Percentiles rank a stretch among this genome's conserved stretches.
Evolutionary conservation across 2,113 vertebrate species (phyloP).

Genomic region (Lepisosteus oculatus): DNA sequence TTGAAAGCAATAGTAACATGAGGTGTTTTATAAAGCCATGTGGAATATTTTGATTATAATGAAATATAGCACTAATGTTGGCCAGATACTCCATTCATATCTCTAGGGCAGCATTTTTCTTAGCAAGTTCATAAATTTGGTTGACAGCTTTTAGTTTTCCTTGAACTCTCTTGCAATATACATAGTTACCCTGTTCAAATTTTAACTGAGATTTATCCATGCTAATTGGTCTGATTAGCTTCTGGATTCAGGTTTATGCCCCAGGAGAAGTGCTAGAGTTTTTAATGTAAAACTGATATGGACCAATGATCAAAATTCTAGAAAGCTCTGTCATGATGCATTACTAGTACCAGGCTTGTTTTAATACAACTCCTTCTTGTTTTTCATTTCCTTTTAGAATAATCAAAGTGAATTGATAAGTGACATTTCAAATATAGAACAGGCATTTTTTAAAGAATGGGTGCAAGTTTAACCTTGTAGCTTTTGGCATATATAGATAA

Average conservation of each 20-base stretch:
- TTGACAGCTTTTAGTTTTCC: conserved; percentile 48
- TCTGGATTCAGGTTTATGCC: not conserved
- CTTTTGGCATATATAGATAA: too few species aligned
- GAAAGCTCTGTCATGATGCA: too few species aligned
- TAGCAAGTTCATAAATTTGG: conserved; percentile 65
- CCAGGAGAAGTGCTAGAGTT: not conserved
- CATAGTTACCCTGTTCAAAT: conserved; percentile 22
- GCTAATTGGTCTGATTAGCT: conserved; percentile 7
- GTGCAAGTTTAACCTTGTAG: too few species aligned
- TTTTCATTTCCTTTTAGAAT: too few species aligned
- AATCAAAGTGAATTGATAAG: too few species aligned
- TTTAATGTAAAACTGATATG: too few species aligned
- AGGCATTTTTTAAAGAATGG: too few species aligned
- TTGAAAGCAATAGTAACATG: conserved; percentile 55
- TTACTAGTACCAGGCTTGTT: too few species aligned
- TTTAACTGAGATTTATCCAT: not conserved
- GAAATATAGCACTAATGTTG: conserved; percentile 65
- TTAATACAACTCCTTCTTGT: too few species aligned
- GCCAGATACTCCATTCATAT: conserved; percentile 59
- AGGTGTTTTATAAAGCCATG: conserved; percentile 64
- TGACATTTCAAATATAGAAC: too few species aligned
- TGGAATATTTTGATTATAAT: conserved; percentile 65
- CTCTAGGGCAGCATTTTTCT: conserved; percentile 58
- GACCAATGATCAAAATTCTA: too few species aligned
- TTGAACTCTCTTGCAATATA: conserved; percentile 30